phyloP scores from a whole-genome alignment of 1,140 invertebrate genomes.

The Formica exsecta region DNA sequence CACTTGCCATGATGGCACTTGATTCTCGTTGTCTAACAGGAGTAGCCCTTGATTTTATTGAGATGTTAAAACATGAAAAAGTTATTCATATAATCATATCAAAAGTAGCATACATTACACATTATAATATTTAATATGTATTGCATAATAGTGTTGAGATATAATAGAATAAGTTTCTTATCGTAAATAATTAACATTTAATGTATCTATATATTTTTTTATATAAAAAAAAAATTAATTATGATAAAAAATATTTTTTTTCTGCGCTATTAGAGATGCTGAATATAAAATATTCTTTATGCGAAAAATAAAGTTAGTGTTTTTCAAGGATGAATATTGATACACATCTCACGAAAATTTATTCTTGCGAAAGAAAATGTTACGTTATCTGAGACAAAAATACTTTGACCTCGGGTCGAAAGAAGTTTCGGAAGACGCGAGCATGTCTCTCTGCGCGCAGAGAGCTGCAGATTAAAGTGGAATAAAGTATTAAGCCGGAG shows the following conservation, averaged over 20 bases:
- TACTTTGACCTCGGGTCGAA: background rate
- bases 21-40: conserved; percentile 47
- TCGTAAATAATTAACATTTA: background rate
- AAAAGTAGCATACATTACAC: conserved; percentile 26
- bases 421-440: background rate
- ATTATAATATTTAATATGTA: conserved; percentile 6
- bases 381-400: conserved; percentile 5
- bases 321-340: background rate
- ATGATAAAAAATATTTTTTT: too few species aligned
- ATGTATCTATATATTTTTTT: background rate
- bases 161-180: background rate
- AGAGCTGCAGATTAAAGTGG: conserved; percentile 5
- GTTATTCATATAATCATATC: conserved; percentile 41
- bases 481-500: conserved; percentile 27
- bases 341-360: background rate
- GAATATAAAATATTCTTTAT: conserved; percentile 2
- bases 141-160: background rate
- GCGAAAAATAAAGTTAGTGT: background rate
- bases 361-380: background rate
- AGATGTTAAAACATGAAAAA: conserved; percentile 9
- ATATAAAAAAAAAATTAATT: too few species aligned
- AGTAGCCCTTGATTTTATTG: conserved; percentile 50
- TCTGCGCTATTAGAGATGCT: background rate
- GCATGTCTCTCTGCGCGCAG: background rate
- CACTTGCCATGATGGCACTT: conserved; percentile 57